phyloP scores from a whole-genome alignment of 2,888 invertebrate genomes.

The Linyphia triangularis region DNA sequence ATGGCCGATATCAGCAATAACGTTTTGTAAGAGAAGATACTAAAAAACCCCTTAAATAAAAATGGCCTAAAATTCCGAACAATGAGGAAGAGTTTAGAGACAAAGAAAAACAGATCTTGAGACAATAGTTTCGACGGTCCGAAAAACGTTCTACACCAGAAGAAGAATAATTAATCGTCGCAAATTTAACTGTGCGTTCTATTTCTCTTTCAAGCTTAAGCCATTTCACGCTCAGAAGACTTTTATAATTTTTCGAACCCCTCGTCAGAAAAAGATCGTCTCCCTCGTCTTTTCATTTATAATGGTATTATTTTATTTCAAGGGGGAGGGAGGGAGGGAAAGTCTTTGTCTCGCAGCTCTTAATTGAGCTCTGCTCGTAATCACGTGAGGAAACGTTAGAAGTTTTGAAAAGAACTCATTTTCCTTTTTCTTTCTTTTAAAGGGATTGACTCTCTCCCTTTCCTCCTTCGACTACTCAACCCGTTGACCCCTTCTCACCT shows the following conservation, averaged over 20 bases:
- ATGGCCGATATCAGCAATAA: conserved; percentile 49
- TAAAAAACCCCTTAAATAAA: conserved; percentile 10
- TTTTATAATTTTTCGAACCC: conserved; percentile 72
- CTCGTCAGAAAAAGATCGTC: conserved; percentile 21
- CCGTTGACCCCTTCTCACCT: not conserved
- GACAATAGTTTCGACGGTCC: conserved; percentile 51
- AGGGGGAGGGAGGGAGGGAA: not conserved
- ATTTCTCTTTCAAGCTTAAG: conserved; percentile 57
- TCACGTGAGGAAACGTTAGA: conserved; percentile 62
- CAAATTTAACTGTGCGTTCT: conserved; percentile 73
- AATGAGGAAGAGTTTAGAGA: conserved; percentile 43
- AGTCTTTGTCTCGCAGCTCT: conserved; percentile 61
- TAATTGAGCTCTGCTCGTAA: conserved; percentile 68
- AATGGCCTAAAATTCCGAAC: conserved; percentile 18
- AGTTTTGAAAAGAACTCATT: conserved; percentile 68
- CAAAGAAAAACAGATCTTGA: conserved; percentile 70
- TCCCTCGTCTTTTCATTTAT: conserved; percentile 60
- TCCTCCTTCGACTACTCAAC: not conserved
- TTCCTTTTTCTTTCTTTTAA: conserved; percentile 15
- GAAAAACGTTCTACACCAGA: conserved; percentile 49
- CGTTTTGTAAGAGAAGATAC: not conserved
- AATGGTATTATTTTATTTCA: conserved; percentile 71
- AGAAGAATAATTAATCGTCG: conserved; percentile 70
- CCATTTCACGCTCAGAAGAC: conserved; percentile 71
- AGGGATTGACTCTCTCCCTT: not conserved